phyloP scores from a whole-genome alignment of 2,888 invertebrate species.

The Pseudococcus jackbeardsleyi region DNA sequence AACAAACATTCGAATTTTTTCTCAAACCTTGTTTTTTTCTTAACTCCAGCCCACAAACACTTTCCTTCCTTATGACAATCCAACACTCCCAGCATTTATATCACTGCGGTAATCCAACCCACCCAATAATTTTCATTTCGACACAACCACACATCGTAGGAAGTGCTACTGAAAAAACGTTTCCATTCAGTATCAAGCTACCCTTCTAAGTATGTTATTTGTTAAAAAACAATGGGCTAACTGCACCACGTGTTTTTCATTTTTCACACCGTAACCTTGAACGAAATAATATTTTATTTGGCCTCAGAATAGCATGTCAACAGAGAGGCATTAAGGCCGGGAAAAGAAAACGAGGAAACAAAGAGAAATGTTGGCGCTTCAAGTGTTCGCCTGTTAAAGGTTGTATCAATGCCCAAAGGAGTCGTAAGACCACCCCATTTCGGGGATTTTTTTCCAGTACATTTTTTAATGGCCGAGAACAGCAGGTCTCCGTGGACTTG shows the following conservation, averaged over 20 bases:
- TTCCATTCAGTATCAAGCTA: no score
- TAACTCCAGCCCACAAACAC: no score
- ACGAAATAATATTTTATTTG: slow-evolving; percentile 49
- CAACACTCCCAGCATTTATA: no score
- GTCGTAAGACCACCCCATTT: slow-evolving; percentile 38
- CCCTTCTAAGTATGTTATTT: background rate
- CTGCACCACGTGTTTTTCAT: slow-evolving; percentile 37
- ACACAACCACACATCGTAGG: no score
- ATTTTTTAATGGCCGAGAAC: slow-evolving; percentile 49
- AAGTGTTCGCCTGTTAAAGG: slow-evolving; percentile 45
- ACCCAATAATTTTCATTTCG: no score
- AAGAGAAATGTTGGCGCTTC: slow-evolving; percentile 39
- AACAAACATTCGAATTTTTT: no score
- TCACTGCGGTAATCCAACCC: no score
- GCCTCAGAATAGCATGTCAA: slow-evolving; percentile 14
- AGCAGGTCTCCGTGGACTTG: slow-evolving; percentile 31
- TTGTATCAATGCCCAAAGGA: slow-evolving; percentile 46
- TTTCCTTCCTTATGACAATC: no score
- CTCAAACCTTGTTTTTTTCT: no score
- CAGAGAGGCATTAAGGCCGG: background rate
- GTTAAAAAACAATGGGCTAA: background rate
- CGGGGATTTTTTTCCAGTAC: slow-evolving; percentile 27
- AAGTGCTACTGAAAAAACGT: no score
- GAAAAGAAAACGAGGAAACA: slow-evolving; percentile 15
- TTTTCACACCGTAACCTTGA: slow-evolving; percentile 34